These are phyloP conservation scores for Rugalucina vietnamica DNA, from an alignment of 2,888 invertebrate species.

Conservation along the genomic window DNA sequence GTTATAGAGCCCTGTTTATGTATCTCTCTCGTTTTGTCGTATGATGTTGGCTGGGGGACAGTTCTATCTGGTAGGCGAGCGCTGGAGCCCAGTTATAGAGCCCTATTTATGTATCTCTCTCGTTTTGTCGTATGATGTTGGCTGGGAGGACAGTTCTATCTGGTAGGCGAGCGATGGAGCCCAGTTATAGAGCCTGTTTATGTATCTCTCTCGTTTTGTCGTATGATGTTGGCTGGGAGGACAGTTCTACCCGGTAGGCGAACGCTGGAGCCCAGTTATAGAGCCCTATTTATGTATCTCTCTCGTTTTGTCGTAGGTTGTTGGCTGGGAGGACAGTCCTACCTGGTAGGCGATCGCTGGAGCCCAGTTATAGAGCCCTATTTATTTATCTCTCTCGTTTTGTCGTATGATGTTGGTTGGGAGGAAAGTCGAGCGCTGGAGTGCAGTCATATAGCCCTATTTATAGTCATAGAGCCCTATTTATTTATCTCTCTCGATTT, in stretches of 20 bases:
- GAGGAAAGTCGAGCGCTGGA: conserved; percentile 95
- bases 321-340: conserved; percentile 93
- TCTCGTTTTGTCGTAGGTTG: no score
- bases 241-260: conserved; percentile 93
- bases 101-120: no score
- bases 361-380: conserved; percentile 96
- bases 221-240: conserved; percentile 96
- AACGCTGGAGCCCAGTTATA: conserved; percentile 96
- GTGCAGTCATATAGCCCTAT: conserved; percentile 95
- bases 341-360: conserved; percentile 95
- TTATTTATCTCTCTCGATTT: no score
- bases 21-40: no score
- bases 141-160: conserved; percentile 94
- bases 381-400: no score
- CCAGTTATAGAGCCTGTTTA: conserved; percentile 97
- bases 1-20: conserved; percentile 97
- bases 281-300: no score
- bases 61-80: conserved; percentile 93
- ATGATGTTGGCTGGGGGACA: conserved; percentile 97
- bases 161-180: conserved; percentile 95
- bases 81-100: conserved; percentile 96
- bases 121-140: conserved; percentile 96
- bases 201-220: no score
- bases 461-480: no score
- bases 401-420: conserved; percentile 96